Evolutionary conservation across 2,888 invertebrate species (phyloP).

Genomic region (Aporophyla nigra): DNA sequence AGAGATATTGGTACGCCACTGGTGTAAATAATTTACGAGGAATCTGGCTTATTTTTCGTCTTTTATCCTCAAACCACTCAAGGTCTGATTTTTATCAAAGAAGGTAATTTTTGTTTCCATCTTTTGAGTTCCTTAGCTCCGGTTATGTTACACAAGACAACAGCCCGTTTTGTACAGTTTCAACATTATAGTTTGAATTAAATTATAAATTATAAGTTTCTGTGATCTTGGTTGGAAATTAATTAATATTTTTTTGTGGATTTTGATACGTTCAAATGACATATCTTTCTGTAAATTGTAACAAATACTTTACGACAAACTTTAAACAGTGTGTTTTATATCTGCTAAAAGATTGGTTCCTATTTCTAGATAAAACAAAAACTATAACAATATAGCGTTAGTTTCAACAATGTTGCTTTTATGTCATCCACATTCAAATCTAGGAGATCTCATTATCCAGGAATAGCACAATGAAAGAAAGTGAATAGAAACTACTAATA

Average conservation of each 20-base stretch:
- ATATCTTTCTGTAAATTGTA: not conserved
- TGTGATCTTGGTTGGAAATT: not conserved
- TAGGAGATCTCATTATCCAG: not conserved
- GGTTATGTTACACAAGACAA: not conserved
- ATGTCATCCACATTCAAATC: too few species aligned
- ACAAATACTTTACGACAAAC: too few species aligned
- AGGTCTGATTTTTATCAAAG: not conserved
- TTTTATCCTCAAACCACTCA: conserved; percentile 4
- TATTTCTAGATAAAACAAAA: not conserved
- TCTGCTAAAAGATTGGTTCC: not conserved
- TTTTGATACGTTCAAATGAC: not conserved
- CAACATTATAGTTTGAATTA: not conserved
- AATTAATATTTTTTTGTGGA: not conserved
- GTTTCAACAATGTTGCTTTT: not conserved
- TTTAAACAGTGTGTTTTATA: not conserved
- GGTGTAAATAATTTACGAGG: conserved; percentile 25
- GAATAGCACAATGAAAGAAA: not conserved
- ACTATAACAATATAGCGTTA: not conserved
- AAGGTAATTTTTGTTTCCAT: not conserved
- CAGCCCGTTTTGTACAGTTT: not conserved
- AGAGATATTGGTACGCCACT: conserved; percentile 21
- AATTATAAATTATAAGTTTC: not conserved
- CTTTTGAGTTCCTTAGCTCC: not conserved
- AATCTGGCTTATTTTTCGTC: conserved; percentile 20
- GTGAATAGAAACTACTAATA: not conserved